Evolutionary conservation across 1,140 invertebrate genomes (phyloP), one percentile per base, ranked within the genome.

Genomic region (Berghia stephanieae): DNA sequence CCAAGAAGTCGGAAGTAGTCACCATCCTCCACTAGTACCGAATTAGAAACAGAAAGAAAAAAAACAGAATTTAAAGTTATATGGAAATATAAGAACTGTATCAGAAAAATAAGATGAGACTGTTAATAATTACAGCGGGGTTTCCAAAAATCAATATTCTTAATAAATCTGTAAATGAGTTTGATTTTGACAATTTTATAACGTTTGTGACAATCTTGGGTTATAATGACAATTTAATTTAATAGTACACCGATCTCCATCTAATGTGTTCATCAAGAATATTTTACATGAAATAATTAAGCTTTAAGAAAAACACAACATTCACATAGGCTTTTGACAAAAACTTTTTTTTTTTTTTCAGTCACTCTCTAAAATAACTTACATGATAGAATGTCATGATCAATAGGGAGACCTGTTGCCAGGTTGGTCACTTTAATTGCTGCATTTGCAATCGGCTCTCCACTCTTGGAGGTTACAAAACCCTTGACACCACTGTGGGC

Each of bases 1-100:
- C 92, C 83, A 0, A 99, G 88, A 36, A 99, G 89, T 73, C 97
- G 91, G 93, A 95, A 99, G 89, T 96, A 99, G 90, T 99, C 97
- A 0, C 98, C 98, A 81, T 80, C 79, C 18, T 81, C 68, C 52
- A 79, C 87, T 87, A n/a, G n/a, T n/a, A n/a, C n/a, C n/a, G 79
- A 8, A 79, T 81, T n/a, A 46, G 63, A 66, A n/a, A 57, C 57
- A 68, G 3, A 34, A 44, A 8, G 31, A 27, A 24, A 46, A 46
- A 21, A 46, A 74, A 38, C 46, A 18, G 5, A 21, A 38, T 78
- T 13, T 24, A 55, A 6, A 44, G 5, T 13, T 27, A 27, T 43
- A 46, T 72, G 10, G 6, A 46, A n/a, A 44, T 34, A 18, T 21
- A 57, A 34, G 44, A 40, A 18, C 27, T 40, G 24, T 2, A 74